A percentile compares a stretch with the other conserved stretches of the same genome.
These are phyloP conservation scores for Drosophila setifemur DNA, from an alignment of 1,140 invertebrate species.

Conservation along the genomic window DNA sequence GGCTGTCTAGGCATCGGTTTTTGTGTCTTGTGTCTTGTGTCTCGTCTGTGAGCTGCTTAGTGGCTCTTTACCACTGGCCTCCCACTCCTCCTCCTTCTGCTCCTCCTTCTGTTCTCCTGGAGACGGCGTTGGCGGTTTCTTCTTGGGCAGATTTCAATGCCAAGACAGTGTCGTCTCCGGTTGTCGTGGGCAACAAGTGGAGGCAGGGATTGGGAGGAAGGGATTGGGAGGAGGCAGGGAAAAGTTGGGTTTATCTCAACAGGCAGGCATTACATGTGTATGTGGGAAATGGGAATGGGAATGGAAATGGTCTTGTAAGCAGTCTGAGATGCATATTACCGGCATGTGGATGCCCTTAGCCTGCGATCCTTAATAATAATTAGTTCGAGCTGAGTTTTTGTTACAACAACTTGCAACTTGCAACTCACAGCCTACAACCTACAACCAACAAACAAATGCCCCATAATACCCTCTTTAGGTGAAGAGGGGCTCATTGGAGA, in stretches of 20 bases:
- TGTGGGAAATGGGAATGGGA: conserved; percentile 33
- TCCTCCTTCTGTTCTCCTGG: not conserved
- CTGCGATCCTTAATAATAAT: conserved; percentile 33
- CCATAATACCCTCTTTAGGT: conserved; percentile 23
- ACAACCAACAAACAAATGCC: conserved; percentile 24
- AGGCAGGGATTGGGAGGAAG: not conserved
- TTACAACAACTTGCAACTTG: conserved; percentile 31
- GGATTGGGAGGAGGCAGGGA: not conserved
- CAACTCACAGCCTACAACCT: too few relatives aligned
- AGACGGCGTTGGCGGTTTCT: conserved; percentile 24
- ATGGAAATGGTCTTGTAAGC: conserved; percentile 31
- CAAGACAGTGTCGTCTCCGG: conserved; percentile 23
- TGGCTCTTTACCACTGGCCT: conserved; percentile 14
- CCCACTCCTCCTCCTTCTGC: not conserved
- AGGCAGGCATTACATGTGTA: conserved; percentile 49
- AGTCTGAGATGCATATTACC: conserved; percentile 24
- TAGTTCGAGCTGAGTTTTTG: conserved; percentile 31
- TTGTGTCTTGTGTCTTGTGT: conserved; percentile 49
- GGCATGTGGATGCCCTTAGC: conserved; percentile 15
- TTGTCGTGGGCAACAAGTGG: conserved; percentile 51
- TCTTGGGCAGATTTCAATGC: conserved; percentile 45
- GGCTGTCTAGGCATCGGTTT: conserved; percentile 59
- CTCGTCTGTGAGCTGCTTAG: conserved; percentile 60
- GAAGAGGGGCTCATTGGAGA: not conserved
- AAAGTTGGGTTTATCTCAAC: conserved; percentile 26